Evolutionary conservation across 92 coral and sea anemone species (phyloP).

Genomic region (Desmophyllum pertusum): DNA sequence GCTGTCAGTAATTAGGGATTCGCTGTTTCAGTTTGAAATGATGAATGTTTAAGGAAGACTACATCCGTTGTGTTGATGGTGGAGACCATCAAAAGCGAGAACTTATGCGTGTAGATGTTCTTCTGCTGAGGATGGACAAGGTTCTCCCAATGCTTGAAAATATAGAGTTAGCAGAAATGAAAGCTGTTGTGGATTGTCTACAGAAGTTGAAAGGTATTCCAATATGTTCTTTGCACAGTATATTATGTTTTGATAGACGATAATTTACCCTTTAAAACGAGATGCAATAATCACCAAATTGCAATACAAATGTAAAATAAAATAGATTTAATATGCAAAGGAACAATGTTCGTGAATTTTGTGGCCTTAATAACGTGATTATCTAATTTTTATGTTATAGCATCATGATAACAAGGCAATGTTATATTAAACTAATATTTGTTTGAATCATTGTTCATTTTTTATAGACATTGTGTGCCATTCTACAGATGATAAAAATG

Average conservation of each 20-base stretch:
- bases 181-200: slow-evolving; percentile 31
- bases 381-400: too few species aligned
- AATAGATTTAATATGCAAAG: too few species aligned
- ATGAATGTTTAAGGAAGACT: slow-evolving; percentile 43
- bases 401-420: too few species aligned
- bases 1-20: slow-evolving; percentile 44
- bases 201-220: slow-evolving; percentile 41
- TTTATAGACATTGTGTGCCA: not conserved
- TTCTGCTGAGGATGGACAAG: slow-evolving; percentile 27
- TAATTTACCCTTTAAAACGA: not conserved
- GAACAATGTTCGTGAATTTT: not conserved
- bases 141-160: slow-evolving; percentile 21
- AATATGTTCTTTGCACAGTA: not conserved
- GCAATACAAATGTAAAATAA: not conserved
- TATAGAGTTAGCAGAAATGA: slow-evolving; percentile 6
- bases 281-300: not conserved
- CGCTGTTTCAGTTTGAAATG: slow-evolving; percentile 54
- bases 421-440: too few species aligned
- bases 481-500: not conserved
- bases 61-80: slow-evolving; percentile 21
- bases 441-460: too few species aligned
- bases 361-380: not conserved
- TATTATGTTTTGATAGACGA: not conserved
- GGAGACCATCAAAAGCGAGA: slow-evolving; percentile 47
- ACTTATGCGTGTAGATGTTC: slow-evolving; percentile 27